Evolutionary conservation across 2,113 vertebrate species (phyloP), one percentile per base, ranked within the genome.

Genomic region (Psephotus haematonotus): DNA sequence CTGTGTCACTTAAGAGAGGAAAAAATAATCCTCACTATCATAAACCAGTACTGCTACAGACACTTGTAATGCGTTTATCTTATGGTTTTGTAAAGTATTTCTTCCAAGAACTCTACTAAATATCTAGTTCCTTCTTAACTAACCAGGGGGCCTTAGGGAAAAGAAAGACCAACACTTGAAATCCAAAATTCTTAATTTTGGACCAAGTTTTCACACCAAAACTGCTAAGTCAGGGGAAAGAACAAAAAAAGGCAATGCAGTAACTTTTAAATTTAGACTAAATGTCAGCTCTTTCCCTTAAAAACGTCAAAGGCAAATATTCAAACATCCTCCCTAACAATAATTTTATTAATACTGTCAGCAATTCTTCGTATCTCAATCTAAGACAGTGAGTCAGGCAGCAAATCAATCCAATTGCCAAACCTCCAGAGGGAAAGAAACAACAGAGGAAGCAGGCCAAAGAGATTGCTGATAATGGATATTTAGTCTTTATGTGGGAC

Each of bases 261-360:
- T 85, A 87, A 95, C 90, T 63, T 93, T 87, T 82, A 8, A 79
- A 95, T 83, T 87, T 80, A 85, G 75, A 92, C 93, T 95, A 91
- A 96, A 90, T 74, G 90, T 90, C 94, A 97, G 72, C 85, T 95
- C 59, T 95, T 70, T 87, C 81, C 87, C 67, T 83, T 94, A 94
- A 95, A 95, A 95, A 94, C 1, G 75, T 91, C 96, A 90, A 90
- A 95, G 57, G 65, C 81, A 96, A 95, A 93, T 27, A 28, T 90
- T 92, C 78, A 90, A 67, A 85, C 74, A 87, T 94, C 96, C 93
- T 94, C 94, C 94, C 95, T 87, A 91, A 87, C 2, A 8, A 70
- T 95, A 91, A 94, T 95, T 95, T 90, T 97, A 94, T 94, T 95
- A 95, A 96, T 72, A 82, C 87, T 95, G 93, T 96, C 94, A 94